Percentiles rank a stretch among this genome's conserved stretches.
Conservation (phyloP, 2,797 vertebrate species). For the Pseudochirops cupreus region DNA sequence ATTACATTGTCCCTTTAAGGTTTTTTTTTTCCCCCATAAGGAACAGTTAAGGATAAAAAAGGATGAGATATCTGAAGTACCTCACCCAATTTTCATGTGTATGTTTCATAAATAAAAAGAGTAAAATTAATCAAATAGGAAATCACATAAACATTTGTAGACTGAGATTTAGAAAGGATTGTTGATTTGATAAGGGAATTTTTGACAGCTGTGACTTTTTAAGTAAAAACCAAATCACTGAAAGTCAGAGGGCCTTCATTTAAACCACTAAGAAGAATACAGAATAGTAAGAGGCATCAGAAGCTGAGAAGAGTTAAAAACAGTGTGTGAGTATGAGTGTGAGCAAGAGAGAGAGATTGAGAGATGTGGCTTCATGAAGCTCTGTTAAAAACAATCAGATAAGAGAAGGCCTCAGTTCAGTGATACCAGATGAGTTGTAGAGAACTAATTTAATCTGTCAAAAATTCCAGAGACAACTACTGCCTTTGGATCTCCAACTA, state of each 20-base stretch:
- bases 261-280: not conserved
- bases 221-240: not conserved
- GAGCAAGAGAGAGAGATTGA: no score
- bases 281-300: not conserved
- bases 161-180: not conserved
- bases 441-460: not conserved
- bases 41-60: not conserved
- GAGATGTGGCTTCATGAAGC: fast-evolving
- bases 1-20: not conserved
- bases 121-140: not conserved
- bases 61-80: not conserved
- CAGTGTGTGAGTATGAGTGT: not conserved
- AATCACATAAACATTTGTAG: not conserved
- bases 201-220: not conserved
- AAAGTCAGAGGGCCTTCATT: not conserved
- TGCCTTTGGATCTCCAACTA: not conserved
- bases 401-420: not conserved
- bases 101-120: not conserved
- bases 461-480: not conserved
- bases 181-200: not conserved
- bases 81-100: not conserved
- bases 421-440: not conserved
- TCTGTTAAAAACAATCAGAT: not conserved
- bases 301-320: not conserved
- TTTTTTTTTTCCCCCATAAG: not conserved